Conservation (phyloP, 2,113 vertebrate species). For the Passer montanus region DNA sequence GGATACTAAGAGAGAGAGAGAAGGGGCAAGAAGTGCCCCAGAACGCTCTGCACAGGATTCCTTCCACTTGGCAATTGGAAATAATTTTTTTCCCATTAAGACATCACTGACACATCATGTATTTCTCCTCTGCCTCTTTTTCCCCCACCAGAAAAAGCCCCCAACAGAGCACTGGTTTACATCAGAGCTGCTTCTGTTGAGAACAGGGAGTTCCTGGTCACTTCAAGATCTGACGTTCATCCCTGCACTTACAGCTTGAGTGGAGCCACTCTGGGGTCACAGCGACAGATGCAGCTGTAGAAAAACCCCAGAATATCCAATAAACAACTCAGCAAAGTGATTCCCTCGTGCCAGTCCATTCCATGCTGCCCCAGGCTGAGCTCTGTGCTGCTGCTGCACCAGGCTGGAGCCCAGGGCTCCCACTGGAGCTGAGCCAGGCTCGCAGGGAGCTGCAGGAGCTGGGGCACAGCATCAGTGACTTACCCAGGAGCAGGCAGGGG, state of each 20-base stretch:
- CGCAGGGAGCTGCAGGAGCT: background rate
- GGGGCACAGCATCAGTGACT: background rate
- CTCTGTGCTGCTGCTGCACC: background rate
- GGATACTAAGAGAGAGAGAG: background rate
- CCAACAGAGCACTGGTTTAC: background rate
- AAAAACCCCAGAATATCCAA: background rate
- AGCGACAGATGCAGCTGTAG: background rate
- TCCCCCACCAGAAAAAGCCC: fast-evolving
- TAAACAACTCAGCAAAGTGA: background rate
- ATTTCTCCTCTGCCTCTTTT: background rate
- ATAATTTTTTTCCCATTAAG: background rate
- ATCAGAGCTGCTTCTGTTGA: background rate
- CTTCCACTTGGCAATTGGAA: background rate
- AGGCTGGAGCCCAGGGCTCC: background rate
- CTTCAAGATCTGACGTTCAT: background rate
- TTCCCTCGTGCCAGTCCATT: background rate
- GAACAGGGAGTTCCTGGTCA: background rate
- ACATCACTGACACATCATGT: background rate
- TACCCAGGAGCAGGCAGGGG: background rate
- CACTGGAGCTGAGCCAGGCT: background rate
- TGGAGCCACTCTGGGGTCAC: fast-evolving
- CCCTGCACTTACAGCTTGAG: background rate
- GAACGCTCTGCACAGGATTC: background rate
- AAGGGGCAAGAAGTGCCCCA: background rate
- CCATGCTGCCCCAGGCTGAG: background rate